Conservation (phyloP, 2,113 vertebrate genomes). For the Oenanthe oenanthe region DNA sequence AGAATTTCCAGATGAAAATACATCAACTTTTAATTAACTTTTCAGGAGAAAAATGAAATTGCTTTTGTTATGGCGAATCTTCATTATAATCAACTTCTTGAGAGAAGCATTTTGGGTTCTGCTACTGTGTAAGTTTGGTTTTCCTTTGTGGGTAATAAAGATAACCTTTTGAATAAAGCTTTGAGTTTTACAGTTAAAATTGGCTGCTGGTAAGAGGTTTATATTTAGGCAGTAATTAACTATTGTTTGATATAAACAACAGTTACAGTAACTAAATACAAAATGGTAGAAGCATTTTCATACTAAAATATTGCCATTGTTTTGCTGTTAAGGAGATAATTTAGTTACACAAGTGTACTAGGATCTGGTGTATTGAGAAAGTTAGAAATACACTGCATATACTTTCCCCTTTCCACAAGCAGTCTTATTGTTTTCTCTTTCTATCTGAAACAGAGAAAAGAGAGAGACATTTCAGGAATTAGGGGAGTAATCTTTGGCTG, state of each 20-base stretch:
- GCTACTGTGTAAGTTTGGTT: slow-evolving; percentile 76
- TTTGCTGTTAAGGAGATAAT: not conserved
- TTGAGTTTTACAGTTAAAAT: slow-evolving; percentile 14
- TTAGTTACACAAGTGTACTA: not conserved
- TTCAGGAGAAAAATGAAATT: slow-evolving; percentile 79
- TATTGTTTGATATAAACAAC: not conserved
- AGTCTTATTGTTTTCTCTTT: not conserved
- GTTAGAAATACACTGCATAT: not conserved
- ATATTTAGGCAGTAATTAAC: not conserved
- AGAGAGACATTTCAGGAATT: not conserved
- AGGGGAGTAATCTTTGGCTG: not conserved
- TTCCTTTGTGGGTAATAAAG: slow-evolving; percentile 15
- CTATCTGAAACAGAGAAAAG: not conserved
- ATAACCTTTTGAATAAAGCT: slow-evolving; percentile 24
- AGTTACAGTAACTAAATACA: not conserved
- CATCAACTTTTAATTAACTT: slow-evolving; percentile 64
- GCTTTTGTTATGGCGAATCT: slow-evolving; percentile 86
- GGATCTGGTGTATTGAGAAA: not conserved
- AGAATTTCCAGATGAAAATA: slow-evolving; percentile 32
- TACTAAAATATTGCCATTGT: not conserved
- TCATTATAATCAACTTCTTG: slow-evolving; percentile 86
- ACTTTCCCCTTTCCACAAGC: not conserved
- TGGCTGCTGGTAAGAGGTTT: not conserved
- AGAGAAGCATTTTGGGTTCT: slow-evolving; percentile 84
- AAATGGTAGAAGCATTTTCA: not conserved